Evolutionary conservation across 30 jellyfish, hydroid and myxozoan genomes (phyloP).

Genomic region (Turritopsis rubra): DNA sequence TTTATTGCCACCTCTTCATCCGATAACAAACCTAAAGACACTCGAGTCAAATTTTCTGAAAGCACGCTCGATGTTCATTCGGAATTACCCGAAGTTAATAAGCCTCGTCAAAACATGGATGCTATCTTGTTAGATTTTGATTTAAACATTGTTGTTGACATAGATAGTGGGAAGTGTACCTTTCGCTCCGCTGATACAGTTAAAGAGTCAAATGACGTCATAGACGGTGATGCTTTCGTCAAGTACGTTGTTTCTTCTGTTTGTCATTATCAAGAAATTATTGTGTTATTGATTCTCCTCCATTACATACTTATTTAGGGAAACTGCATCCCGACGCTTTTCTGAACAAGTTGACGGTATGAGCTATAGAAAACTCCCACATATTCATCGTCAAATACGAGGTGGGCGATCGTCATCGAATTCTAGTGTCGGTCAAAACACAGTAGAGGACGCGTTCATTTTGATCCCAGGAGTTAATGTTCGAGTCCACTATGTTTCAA

Average conservation of each 20-base stretch:
- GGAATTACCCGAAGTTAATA: neutral
- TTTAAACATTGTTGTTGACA: constrained; percentile 72
- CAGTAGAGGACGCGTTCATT: constrained; percentile 57
- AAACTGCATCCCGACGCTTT: neutral
- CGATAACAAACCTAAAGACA: neutral
- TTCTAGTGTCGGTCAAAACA: neutral
- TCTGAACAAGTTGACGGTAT: neutral
- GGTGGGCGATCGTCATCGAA: neutral
- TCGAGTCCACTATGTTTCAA: constrained; percentile 74
- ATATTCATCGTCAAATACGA: neutral
- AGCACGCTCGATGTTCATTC: neutral
- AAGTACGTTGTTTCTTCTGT: neutral
- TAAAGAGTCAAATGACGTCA: neutral
- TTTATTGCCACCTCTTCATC: neutral
- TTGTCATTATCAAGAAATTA: too few species aligned
- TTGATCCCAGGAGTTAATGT: constrained; percentile 81
- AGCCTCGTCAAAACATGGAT: neutral
- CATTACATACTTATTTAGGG: neutral
- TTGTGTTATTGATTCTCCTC: neutral
- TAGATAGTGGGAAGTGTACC: constrained; percentile 85
- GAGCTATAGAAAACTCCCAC: neutral
- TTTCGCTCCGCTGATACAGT: constrained; percentile 38
- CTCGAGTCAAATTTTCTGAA: constrained; percentile 19
- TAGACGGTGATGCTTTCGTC: neutral
- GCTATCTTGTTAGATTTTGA: constrained; percentile 53